Evolutionary conservation across 2,888 invertebrate species (phyloP).

Genomic region (Dione juno): DNA sequence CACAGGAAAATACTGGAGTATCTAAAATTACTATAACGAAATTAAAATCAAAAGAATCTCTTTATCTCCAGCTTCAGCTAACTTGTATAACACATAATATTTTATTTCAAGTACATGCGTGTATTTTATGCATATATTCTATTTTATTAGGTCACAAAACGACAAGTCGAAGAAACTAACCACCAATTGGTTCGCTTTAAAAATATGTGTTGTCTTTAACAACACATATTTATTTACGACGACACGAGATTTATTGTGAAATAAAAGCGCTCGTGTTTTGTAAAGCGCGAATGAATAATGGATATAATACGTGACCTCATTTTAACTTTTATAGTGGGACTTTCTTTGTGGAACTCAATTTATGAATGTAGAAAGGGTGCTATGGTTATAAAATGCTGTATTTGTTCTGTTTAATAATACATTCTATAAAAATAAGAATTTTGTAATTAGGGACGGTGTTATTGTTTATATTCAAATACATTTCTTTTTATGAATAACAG

Average conservation of each 20-base stretch:
- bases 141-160: constrained; percentile 3
- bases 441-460: neutral
- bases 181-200: constrained; percentile 11
- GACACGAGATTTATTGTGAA: constrained; percentile 27
- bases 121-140: neutral
- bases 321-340: constrained; percentile 23
- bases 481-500: too few relatives aligned
- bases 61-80: neutral
- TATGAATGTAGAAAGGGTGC: constrained; percentile 21
- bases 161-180: constrained; percentile 8
- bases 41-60: neutral
- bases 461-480: neutral
- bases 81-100: too few relatives aligned
- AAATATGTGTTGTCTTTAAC: constrained; percentile 16
- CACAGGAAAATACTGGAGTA: neutral
- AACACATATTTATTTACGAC: too few relatives aligned
- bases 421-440: neutral
- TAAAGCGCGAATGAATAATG: constrained; percentile 36
- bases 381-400: constrained; percentile 9
- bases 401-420: constrained; percentile 15
- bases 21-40: neutral
- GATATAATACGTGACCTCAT: constrained; percentile 38
- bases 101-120: neutral
- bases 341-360: neutral
- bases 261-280: constrained; percentile 32